Percentiles rank a stretch among this genome's conserved stretches.
phyloP scores from a whole-genome alignment of 2,888 invertebrate species.

The Plagodis dolabraria region DNA sequence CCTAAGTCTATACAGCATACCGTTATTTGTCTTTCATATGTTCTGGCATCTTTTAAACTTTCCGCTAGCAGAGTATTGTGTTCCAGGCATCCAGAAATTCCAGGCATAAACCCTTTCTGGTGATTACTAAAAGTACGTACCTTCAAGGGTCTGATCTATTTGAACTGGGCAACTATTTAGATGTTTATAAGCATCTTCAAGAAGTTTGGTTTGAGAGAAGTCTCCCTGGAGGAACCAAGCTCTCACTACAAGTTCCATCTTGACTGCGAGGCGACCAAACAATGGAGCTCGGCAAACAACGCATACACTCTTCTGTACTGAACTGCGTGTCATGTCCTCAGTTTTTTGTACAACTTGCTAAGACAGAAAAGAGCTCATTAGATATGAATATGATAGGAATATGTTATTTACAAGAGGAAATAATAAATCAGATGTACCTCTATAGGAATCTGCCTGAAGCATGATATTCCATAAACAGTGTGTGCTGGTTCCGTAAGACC shows the following conservation, averaged over 20 bases:
- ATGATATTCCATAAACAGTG: constrained; percentile 98
- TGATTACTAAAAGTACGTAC: constrained; percentile 46
- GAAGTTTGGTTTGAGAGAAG: constrained; percentile 93
- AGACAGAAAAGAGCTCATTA: constrained; percentile 19
- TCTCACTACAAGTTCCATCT: constrained; percentile 97
- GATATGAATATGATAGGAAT: background rate
- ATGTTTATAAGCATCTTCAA: constrained; percentile 96
- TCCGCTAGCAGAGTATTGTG: too few relatives aligned
- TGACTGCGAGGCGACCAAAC: constrained; percentile 97
- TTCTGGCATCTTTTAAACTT: too few relatives aligned
- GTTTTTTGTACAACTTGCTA: constrained; percentile 96
- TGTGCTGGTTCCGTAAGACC: constrained; percentile 92
- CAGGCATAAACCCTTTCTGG: too few relatives aligned
- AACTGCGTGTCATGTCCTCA: constrained; percentile 97
- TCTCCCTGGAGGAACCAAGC: constrained; percentile 98
- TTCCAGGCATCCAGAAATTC: too few relatives aligned
- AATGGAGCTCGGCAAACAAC: constrained; percentile 95
- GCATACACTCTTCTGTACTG: constrained; percentile 99
- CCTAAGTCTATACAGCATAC: too few relatives aligned
- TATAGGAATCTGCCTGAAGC: constrained; percentile 98
- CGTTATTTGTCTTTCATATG: too few relatives aligned
- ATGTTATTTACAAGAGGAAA: background rate
- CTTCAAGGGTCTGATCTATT: constrained; percentile 78
- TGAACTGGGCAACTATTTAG: constrained; percentile 92
- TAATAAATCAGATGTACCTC: constrained; percentile 84